Conservation (phyloP, 2,888 invertebrate genomes). For the Xestia rhomboidea region DNA sequence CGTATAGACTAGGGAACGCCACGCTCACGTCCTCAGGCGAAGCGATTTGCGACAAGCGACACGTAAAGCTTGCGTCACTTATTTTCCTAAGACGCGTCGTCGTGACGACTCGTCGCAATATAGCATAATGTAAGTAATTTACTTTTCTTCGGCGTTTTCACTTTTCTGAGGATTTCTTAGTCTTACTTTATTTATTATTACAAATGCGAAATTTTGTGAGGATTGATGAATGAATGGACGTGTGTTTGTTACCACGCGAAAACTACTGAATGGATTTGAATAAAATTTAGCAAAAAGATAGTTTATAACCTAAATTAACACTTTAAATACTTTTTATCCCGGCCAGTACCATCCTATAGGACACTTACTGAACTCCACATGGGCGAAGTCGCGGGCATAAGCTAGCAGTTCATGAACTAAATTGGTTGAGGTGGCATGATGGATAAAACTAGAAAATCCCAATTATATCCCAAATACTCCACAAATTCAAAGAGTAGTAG, state of each 20-base stretch:
- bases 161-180: not conserved
- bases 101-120: not conserved
- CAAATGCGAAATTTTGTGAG: not conserved
- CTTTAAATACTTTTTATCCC: not conserved
- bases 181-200: not conserved
- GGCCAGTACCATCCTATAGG: not conserved
- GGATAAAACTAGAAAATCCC: too few species aligned
- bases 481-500: not conserved
- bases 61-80: not conserved
- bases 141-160: not conserved
- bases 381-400: not conserved
- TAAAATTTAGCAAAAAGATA: not conserved
- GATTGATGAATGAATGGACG: too few species aligned
- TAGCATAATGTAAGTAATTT: not conserved
- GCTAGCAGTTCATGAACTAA: not conserved
- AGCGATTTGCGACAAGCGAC: not conserved
- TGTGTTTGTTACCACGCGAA: too few species aligned
- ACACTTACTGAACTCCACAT: not conserved
- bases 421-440: not conserved
- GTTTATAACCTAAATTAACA: not conserved
- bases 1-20: not conserved
- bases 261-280: not conserved
- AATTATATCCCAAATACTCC: not conserved
- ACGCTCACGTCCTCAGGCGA: not conserved
- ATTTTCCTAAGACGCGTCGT: not conserved